Base-by-base conservation (phyloP, 2,888 invertebrate genomes). In the Pollenia amentaria region DNA sequence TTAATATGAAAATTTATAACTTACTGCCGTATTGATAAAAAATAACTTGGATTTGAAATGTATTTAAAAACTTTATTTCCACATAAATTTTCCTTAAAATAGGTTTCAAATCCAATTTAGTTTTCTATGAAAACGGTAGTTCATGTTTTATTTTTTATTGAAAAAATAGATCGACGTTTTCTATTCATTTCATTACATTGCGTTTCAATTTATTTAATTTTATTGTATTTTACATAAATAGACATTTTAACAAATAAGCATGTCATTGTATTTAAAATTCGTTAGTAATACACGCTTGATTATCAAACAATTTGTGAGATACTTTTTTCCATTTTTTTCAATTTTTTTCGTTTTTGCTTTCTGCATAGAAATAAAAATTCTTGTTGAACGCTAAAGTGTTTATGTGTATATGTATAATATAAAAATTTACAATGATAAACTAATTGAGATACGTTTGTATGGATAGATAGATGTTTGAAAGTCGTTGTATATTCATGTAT, bases 261-360 rank as follows among this genome's bases (percentile, higher is more conserved):
- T 81, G 80, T 81, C 76, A 81, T 85, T 85, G 72, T 73, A 69
- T 85, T 73, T 78, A 75, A 72, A 72, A 84, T 78, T 78, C 65
- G 78, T 84, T 84, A 78, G 78, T 75, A 79, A 79, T 75, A 85
- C 78, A 82, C 73, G 82, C 86, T 86, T 86, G 86, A 83, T 83
- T 86, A 86, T 85, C 78, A 82, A 85, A 85, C 73, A 78, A 78
- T 85, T 82, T 78, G 60, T 78, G 44, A 69, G 65, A 60, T 77
- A 75, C 78, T 62, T 82, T 85, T 78, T 72, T 65, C 21, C 11
- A 51, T 14, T 21, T 18, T 8, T 77, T 38, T 21, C 16, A 53
- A 2, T 40, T 18, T 29, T 46, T 70, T 44, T 55, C 55, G 8
- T 48, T 77, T 57, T 44, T 84, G 18, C 60, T 79, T 75, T 75